A percentile compares a stretch with the other conserved stretches of the same genome.
These are phyloP conservation scores for Planococcus citri DNA, from an alignment of 1,140 invertebrate genomes.

Conservation along the genomic window DNA sequence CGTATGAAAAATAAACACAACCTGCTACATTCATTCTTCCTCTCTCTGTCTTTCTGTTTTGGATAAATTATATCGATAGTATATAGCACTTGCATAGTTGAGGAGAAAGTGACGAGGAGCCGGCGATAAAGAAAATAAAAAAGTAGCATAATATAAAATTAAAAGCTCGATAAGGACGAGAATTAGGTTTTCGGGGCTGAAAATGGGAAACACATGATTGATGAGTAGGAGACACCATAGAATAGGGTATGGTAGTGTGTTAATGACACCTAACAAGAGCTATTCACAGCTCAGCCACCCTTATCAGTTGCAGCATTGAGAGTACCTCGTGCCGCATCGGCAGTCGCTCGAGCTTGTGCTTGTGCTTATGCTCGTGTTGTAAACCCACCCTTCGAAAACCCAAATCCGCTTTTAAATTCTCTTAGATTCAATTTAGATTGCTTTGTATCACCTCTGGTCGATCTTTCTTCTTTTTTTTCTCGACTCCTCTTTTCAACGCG, in stretches of 20 bases:
- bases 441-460: background rate
- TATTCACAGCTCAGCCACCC: constrained; percentile 12
- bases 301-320: constrained; percentile 2
- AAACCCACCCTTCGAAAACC: constrained; percentile 12
- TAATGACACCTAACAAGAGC: constrained; percentile 12
- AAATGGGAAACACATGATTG: constrained; percentile 14
- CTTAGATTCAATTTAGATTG: constrained; percentile 15
- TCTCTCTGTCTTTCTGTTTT: too few species aligned
- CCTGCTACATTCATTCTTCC: background rate
- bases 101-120: too few species aligned
- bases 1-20: background rate
- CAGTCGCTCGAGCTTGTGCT: background rate
- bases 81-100: background rate
- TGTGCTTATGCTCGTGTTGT: too few species aligned
- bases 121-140: background rate
- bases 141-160: background rate
- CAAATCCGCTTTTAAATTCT: constrained; percentile 18
- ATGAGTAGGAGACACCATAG: background rate
- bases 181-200: background rate
- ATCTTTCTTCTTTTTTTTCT: background rate
- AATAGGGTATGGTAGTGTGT: constrained; percentile 10
- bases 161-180: background rate
- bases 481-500: too few species aligned
- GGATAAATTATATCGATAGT: background rate
- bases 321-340: background rate